phyloP scores from a whole-genome alignment of 2,113 vertebrate genomes.

The Platysternon megacephalum region DNA sequence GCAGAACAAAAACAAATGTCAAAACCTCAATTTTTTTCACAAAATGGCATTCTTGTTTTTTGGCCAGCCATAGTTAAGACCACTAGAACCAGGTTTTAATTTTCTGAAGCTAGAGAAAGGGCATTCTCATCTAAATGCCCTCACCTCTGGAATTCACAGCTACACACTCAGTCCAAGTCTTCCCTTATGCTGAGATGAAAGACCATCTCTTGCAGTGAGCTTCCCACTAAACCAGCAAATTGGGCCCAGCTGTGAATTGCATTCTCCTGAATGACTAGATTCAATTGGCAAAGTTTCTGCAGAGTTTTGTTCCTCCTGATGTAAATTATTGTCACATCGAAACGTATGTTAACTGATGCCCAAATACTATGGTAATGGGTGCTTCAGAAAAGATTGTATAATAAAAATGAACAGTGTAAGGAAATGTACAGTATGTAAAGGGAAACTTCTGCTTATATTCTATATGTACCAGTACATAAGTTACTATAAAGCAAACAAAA shows the following conservation, averaged over 20 bases:
- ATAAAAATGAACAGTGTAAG: conserved; percentile 39
- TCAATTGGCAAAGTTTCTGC: conserved; percentile 55
- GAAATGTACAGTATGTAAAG: conserved; percentile 53
- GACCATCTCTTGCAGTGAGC: conserved; percentile 49
- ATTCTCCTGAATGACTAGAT: conserved; percentile 53
- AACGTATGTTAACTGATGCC: conserved; percentile 67
- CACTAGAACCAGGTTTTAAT: conserved; percentile 38
- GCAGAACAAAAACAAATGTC: background rate
- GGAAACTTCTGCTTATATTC: conserved; percentile 42
- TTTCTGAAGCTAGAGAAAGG: conserved; percentile 67
- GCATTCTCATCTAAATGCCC: conserved; percentile 53
- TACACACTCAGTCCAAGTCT: conserved; percentile 24
- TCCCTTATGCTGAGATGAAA: conserved; percentile 52
- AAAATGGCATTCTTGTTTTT: background rate
- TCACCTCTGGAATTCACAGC: conserved; percentile 62
- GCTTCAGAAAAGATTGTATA: conserved; percentile 64
- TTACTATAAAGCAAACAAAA: conserved; percentile 56
- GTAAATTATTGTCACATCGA: conserved; percentile 66
- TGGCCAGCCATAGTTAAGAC: background rate
- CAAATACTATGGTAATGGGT: conserved; percentile 46
- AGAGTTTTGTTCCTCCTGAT: conserved; percentile 58
- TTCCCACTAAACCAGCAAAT: background rate
- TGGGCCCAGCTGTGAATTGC: conserved; percentile 57
- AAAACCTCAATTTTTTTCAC: background rate
- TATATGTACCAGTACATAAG: conserved; percentile 33